These are phyloP conservation scores for Nymphalis c-album DNA, from an alignment of 2,888 invertebrate species.

Conservation along the genomic window DNA sequence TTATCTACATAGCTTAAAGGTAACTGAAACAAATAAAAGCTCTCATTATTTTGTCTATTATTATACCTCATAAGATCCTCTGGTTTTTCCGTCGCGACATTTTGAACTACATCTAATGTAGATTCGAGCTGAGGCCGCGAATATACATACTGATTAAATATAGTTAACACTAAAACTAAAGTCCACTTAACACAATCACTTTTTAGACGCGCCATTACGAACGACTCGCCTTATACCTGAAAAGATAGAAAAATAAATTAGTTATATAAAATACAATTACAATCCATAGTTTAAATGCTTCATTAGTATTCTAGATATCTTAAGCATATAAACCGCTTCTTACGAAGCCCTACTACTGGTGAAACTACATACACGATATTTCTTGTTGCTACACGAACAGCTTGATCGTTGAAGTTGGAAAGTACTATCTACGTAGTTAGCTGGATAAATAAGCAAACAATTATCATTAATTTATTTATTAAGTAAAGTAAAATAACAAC, in stretches of 20 bases:
- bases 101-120: constrained; percentile 40
- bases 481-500: no score
- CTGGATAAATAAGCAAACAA: no score
- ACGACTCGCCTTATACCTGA: constrained; percentile 62
- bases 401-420: no score
- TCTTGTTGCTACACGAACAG: no score
- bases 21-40: constrained; percentile 24
- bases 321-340: no score
- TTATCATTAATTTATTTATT: no score
- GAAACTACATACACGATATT: no score
- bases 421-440: no score
- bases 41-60: constrained; percentile 45
- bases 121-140: constrained; percentile 65
- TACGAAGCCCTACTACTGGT: no score
- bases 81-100: constrained; percentile 55
- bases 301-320: no score
- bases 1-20: constrained; percentile 21
- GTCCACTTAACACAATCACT: constrained; percentile 71
- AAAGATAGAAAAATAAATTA: constrained; percentile 48
- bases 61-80: constrained; percentile 70
- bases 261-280: background rate
- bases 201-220: constrained; percentile 71
- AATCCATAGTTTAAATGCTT: background rate
- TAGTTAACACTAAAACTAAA: constrained; percentile 69
- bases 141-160: constrained; percentile 61